A percentile compares a stretch with the other conserved stretches of the same genome.
phyloP scores from a whole-genome alignment of 2,113 vertebrate genomes.

The Ciconia stormi region DNA sequence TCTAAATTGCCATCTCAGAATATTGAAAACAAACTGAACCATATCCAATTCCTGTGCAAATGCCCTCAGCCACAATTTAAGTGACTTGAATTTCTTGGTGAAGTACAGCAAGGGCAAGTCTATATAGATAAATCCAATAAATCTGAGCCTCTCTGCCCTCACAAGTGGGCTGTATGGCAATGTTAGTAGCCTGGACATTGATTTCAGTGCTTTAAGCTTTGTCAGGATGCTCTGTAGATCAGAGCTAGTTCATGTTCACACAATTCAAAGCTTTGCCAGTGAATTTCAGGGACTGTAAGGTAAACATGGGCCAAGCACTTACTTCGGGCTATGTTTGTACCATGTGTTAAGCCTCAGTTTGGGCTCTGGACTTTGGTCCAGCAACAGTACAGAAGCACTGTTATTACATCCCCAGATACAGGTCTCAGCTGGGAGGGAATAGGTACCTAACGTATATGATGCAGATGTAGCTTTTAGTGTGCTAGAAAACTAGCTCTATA shows the following conservation, averaged over 20 bases:
- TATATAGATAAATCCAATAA: not conserved
- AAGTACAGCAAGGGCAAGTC: not conserved
- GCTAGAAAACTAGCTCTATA: not conserved
- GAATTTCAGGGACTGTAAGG: not conserved
- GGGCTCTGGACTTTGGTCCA: not conserved
- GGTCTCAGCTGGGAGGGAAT: not conserved
- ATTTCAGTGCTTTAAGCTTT: not conserved
- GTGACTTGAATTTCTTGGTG: not conserved
- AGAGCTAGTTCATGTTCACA: not conserved
- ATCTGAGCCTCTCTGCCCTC: not conserved
- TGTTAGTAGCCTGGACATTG: not conserved
- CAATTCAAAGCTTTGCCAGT: not conserved
- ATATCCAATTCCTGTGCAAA: not conserved
- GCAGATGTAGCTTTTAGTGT: not conserved
- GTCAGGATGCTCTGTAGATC: not conserved
- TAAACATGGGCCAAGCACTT: not conserved
- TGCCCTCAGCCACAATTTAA: not conserved
- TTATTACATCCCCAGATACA: not conserved
- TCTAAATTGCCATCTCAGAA: not conserved
- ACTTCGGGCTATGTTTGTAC: not conserved
- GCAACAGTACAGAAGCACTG: not conserved
- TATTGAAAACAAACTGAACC: not conserved
- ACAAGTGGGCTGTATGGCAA: not conserved
- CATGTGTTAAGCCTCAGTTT: not conserved
- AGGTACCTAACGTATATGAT: not conserved